Base-by-base conservation (phyloP, 2,888 invertebrate species). In the Acleris sparsana region DNA sequence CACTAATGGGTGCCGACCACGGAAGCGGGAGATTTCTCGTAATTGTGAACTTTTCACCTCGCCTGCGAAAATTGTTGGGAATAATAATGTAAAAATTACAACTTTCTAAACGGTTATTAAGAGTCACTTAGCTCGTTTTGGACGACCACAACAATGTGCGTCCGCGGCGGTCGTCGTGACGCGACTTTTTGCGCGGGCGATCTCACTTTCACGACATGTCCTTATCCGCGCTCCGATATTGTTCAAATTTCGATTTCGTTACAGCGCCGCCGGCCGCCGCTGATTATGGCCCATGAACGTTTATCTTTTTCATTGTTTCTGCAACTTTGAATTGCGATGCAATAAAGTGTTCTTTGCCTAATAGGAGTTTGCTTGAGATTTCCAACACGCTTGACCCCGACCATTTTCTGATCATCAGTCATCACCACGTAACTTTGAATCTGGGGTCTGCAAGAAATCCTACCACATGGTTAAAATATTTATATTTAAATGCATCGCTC, bases 31-130 rank as follows among this genome's bases (percentile, higher is more conserved):
- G 72, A 71, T 65, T 68, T 67, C 69, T 75, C 74, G 75, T 57
- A 48, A 64, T 72, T 74, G 72, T 76, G 78, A 76, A 80, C 82
- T 77, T 78, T 75, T 78, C 77, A 86, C 84, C 84, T 81, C 75
- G 56, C 59, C 68, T 73, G 70, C 69, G 70, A 73, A 76, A 80
- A 80, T 83, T 83, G 65, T 84, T 79, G 77, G 73, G 76, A 75
- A 78, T 82, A 81, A 80, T 81, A 81, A 83, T 84, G 79, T 80
- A 80, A 79, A 80, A 80, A 82, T 82, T 78, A 80, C 72, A 70
- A 83, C 89, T 89, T 89, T 89, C 88, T 87, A 87, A 87, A 82
- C 76, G 73, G 76, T 83, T 83, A 82, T 84, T 83, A 83, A 76
- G 77, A 76, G 73, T 75, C 74, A 78, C 76, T 80, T 77, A 78